Evolutionary conservation across 2,113 vertebrate species (phyloP), one percentile per base, ranked within the genome.

Genomic region (Seriola rivoliana): DNA sequence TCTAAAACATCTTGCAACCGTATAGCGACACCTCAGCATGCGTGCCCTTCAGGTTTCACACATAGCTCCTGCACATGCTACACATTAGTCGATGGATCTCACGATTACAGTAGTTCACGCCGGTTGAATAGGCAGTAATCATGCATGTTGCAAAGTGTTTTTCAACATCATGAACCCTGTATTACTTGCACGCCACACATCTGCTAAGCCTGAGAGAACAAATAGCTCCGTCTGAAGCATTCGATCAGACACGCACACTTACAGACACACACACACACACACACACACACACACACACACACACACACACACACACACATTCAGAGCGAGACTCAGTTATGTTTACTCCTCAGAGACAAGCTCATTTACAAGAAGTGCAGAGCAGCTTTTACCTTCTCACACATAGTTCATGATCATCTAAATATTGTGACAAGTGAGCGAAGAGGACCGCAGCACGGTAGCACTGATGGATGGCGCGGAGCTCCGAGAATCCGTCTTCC

Each of bases 61-160:
- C 86, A 75, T 34, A 70, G 75, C 78, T 78, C 70, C 73, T 32
- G 52, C 91, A 84, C 82, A 89, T 82, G 86, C 78, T 75, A 75
- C 80, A 80, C 86, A 86, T 87, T 78, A 87, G 75, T 23, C 71
- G 6, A 48, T 78, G 80, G 78, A 86, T 90, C 84, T 75, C 84
- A 82, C n/a, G 58, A 88, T 87, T 79, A 83, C 66, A 80, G 78
- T 44, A 29, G 72, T 78, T 86, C 81, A 79, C 65, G 50, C 32
- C 5, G 67, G 81, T 68, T 89, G 83, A 90, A 78, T 72, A 75
- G 78, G 71, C 65, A 38, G 84, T 84, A 92, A 88, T 87, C 88
- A 82, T 85, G 89, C 91, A 87, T 88, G 87, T 73, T 87, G 71
- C 73, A 75, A 87, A 89, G 85, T 79, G 88, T 78, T 90, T 90